These are phyloP conservation scores for Pseudolycoriella hygida DNA, from an alignment of 2,888 invertebrate genomes.

Conservation along the genomic window DNA sequence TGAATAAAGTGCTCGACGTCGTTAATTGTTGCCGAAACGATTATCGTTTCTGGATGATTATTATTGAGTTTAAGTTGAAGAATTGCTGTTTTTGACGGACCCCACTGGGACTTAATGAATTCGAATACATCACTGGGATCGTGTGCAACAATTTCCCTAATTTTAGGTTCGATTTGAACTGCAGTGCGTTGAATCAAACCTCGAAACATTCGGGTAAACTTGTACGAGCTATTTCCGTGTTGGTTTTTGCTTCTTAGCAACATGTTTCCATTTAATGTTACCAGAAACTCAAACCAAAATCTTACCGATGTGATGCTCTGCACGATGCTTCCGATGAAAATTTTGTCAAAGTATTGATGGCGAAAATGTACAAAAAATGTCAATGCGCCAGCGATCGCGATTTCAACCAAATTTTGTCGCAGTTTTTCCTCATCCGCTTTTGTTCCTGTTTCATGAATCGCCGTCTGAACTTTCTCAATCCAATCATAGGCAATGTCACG, in stretches of 20 bases:
- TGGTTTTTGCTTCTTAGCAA: too few relatives aligned
- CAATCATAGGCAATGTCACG: neutral
- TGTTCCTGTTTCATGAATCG: neutral
- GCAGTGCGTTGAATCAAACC: neutral
- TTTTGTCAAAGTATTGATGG: constrained; percentile 1
- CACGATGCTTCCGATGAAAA: neutral
- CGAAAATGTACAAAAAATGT: neutral
- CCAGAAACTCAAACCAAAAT: too few relatives aligned
- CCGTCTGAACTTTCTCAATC: neutral
- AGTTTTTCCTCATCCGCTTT: neutral
- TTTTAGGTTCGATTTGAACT: neutral
- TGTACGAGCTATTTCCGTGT: too few relatives aligned
- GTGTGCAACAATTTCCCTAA: neutral
- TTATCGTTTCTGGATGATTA: too few relatives aligned
- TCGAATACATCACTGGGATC: neutral
- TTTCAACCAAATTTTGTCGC: neutral
- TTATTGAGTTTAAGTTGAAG: too few relatives aligned
- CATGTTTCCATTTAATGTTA: too few relatives aligned
- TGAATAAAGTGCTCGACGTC: neutral
- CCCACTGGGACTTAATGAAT: constrained; percentile 1
- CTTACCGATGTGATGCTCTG: too few relatives aligned
- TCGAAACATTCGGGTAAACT: neutral
- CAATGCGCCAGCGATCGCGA: neutral
- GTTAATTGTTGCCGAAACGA: too few relatives aligned
- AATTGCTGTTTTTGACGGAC: neutral